Conservation (phyloP, 1,140 invertebrate genomes). For the Melanaphis sacchari region DNA sequence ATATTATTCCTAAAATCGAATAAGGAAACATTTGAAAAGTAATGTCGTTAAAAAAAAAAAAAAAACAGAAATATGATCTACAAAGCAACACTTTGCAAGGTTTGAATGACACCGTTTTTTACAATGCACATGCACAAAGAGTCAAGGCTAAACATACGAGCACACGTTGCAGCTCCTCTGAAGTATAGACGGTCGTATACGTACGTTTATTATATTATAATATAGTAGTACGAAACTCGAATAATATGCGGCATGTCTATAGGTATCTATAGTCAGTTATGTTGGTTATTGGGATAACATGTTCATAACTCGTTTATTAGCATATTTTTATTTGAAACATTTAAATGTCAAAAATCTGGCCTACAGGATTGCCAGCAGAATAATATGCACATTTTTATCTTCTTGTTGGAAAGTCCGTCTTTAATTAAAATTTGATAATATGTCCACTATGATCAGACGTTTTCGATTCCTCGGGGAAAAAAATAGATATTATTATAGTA, state of each 20-base stretch:
- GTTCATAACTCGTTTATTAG: slow-evolving; percentile 25
- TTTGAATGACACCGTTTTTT: not conserved
- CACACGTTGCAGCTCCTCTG: not conserved
- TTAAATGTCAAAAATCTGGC: slow-evolving; percentile 18
- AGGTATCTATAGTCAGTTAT: not conserved
- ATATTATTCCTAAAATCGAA: not conserved
- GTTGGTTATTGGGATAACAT: not conserved
- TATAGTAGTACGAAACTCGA: not conserved
- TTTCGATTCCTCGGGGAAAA: not conserved
- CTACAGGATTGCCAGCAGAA: not conserved
- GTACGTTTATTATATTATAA: not conserved
- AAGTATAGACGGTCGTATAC: not conserved
- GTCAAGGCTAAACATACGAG: not conserved
- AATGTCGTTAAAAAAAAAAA: not conserved
- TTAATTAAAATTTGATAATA: not conserved
- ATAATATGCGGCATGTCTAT: not conserved
- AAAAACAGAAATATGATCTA: not conserved
- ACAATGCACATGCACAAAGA: slow-evolving; percentile 15
- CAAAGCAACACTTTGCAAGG: not conserved
- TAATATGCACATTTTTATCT: not conserved
- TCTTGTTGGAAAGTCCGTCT: not conserved
- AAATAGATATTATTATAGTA: not conserved
- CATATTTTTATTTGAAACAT: slow-evolving; percentile 8
- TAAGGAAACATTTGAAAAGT: not conserved
- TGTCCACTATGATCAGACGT: not conserved